phyloP scores from a whole-genome alignment of 2,888 invertebrate species.

The Microchrysa polita region DNA sequence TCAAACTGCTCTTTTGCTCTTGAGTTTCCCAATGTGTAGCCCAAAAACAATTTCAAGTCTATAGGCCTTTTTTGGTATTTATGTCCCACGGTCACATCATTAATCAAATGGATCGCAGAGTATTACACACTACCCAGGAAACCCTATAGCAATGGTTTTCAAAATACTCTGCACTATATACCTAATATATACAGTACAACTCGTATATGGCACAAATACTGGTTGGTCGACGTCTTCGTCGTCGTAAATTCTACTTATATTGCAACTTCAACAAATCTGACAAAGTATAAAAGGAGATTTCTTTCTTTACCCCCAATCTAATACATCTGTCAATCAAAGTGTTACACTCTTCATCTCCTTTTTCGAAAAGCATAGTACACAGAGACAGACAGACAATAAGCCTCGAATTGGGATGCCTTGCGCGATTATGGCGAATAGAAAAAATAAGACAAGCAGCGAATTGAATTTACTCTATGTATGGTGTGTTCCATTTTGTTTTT shows the following conservation, averaged over 20 bases:
- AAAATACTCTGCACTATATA: background rate
- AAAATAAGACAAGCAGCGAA: too few species aligned
- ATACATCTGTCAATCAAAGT: conserved; percentile 52
- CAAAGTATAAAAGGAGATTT: conserved; percentile 46
- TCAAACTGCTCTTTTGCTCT: too few species aligned
- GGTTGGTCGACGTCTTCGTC: too few species aligned
- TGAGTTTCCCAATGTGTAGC: conserved; percentile 25
- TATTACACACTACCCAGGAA: conserved; percentile 24
- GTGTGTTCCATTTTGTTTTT: too few species aligned
- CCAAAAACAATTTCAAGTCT: conserved; percentile 45
- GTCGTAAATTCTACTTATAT: too few species aligned
- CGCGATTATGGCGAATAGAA: too few species aligned
- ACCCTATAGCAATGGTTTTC: conserved; percentile 33
- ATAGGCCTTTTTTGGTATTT: conserved; percentile 53
- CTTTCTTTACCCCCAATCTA: conserved; percentile 49
- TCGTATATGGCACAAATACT: background rate
- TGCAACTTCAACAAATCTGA: conserved; percentile 42
- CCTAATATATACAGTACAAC: background rate
- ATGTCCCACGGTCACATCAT: conserved; percentile 62
- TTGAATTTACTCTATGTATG: too few species aligned
- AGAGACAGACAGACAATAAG: conserved; percentile 18
- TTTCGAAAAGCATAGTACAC: conserved; percentile 28
- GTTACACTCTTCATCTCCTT: conserved; percentile 51
- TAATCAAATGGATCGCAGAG: conserved; percentile 59
- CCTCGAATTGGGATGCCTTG: too few species aligned